Base-by-base conservation (phyloP, 2,113 vertebrate species). In the Heliornis fulica region DNA sequence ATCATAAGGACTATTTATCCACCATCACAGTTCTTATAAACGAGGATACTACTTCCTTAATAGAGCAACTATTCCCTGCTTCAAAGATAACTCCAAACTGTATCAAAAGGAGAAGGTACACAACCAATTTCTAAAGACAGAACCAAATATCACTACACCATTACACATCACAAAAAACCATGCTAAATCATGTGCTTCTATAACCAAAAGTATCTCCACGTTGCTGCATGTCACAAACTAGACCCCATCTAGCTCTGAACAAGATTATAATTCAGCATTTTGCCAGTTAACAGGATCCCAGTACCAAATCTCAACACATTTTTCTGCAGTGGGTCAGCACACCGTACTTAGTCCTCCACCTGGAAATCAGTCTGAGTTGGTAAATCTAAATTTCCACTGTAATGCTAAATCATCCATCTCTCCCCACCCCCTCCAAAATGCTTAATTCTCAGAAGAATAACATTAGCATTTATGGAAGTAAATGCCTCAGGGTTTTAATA, bases 401-500 rank as follows among this genome's bases (percentile, higher is more conserved):
- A 83, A 71, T 18, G 48, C 40, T 78, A 68, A 70, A 66, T 34
- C 60, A 71, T 89, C 41, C 34, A 9, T 28, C 38, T 46, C 29
- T 60, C 57, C 41, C 41, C 29, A 36, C 34, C 32, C 26, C 25
- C 71, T 54, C 40, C 4, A 1, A 69, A 93, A 43, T 26, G 51
- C 51, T 88, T 74, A 34, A 64, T 88, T 72, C 87, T 93, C 76
- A 63, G 21, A 75, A 45, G 82, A 95, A 50, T 76, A 77, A 80
- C 20, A 84, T 72, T 63, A 87, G 63, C 66, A 87, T 93, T 90
- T 86, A 86, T 56, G 48, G 88, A 74, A 95, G 63, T 54, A 81
- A 94, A 86, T 32, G 90, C 68, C 56, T 93, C 85, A 46, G 46
- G 79, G 51, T 78, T 93, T 83, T 94, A 68, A 74, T 96, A 80